These are phyloP conservation scores for Cinara cedri DNA, from an alignment of 2,888 invertebrate species.

Conservation along the genomic window DNA sequence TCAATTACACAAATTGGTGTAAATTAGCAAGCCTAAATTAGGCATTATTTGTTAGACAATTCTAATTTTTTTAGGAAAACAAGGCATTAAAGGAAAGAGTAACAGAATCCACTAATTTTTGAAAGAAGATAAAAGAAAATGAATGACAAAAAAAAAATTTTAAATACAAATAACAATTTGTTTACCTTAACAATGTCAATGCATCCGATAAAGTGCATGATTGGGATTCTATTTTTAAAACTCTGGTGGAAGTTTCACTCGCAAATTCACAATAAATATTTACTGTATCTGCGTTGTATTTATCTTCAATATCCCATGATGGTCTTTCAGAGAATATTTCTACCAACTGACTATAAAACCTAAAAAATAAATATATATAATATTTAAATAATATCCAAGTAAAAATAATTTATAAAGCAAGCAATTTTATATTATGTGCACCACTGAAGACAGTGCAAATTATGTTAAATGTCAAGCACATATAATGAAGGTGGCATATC, in stretches of 20 bases:
- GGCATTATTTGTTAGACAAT: not conserved
- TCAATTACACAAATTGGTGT: too few species aligned
- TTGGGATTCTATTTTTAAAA: constrained; percentile 28
- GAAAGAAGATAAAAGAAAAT: not conserved
- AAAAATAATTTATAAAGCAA: too few species aligned
- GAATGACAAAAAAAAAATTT: not conserved
- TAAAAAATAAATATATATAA: constrained; percentile 61
- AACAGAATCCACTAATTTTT: not conserved
- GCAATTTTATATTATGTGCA: too few species aligned
- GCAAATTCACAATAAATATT: constrained; percentile 75
- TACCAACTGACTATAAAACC: constrained; percentile 66
- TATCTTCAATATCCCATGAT: constrained; percentile 73
- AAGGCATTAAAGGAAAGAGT: not conserved
- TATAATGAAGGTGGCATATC: too few species aligned
- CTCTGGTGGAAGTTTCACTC: constrained; percentile 6
- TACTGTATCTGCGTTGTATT: constrained; percentile 70
- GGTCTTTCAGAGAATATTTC: constrained; percentile 74
- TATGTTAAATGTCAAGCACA: too few species aligned
- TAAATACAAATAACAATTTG: not conserved
- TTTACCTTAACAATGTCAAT: constrained; percentile 40
- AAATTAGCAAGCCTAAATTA: not conserved
- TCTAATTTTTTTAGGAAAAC: not conserved
- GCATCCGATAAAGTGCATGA: constrained; percentile 34
- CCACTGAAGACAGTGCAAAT: too few species aligned
- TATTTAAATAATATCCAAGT: too few species aligned